Conservation (phyloP, 2,888 invertebrate species). For the Coelinius sp. region DNA sequence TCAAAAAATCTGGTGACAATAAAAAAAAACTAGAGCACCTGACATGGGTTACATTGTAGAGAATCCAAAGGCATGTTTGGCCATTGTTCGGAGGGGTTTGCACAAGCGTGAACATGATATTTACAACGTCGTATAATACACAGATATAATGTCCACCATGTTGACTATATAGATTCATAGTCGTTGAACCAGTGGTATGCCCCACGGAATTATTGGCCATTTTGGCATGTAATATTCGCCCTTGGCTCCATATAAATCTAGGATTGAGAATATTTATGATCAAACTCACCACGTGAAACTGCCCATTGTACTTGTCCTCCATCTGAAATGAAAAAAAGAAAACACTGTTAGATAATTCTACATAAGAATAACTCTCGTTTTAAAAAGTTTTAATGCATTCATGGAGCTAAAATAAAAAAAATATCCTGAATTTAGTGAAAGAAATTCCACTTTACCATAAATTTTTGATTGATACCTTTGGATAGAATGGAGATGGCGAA, state of each 20-base stretch:
- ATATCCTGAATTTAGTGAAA: no score
- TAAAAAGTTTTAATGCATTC: background rate
- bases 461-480: no score
- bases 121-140: slow-evolving; percentile 5
- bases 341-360: background rate
- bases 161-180: background rate
- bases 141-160: background rate
- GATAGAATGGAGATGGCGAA: no score
- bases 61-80: background rate
- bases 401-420: no score
- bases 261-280: background rate
- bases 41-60: background rate
- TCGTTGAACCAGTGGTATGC: slow-evolving; percentile 2
- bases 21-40: background rate
- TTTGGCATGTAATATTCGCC: slow-evolving; percentile 3
- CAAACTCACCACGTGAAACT: background rate
- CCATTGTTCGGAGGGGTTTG: background rate
- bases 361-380: background rate
- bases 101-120: background rate
- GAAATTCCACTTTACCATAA: no score
- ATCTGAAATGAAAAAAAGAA: background rate
- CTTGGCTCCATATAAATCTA: background rate
- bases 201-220: background rate
- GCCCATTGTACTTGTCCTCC: background rate
- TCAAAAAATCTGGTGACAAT: background rate